Conservation (phyloP, 1,140 invertebrate species). For the Drosophila orena region DNA sequence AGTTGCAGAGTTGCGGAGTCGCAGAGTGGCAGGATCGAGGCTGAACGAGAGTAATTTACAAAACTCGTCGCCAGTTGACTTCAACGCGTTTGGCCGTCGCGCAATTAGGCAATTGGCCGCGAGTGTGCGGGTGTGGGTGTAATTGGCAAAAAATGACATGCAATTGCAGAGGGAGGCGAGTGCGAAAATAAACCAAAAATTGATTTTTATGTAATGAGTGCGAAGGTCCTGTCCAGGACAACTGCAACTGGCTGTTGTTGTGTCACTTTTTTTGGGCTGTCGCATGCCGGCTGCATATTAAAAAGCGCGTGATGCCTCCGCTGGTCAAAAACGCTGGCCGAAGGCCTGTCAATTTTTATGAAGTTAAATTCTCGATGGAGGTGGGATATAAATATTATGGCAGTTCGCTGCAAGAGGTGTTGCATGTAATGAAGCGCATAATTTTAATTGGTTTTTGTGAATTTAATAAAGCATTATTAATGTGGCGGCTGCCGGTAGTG, state of each 20-base stretch:
- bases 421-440: slow-evolving; percentile 69
- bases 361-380: slow-evolving; percentile 66
- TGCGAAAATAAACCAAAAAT: slow-evolving; percentile 80
- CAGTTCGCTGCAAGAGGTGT: slow-evolving; percentile 41
- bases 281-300: slow-evolving; percentile 77
- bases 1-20: not conserved
- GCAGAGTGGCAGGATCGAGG: not conserved
- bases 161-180: slow-evolving; percentile 43
- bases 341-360: slow-evolving; percentile 79
- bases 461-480: slow-evolving; percentile 41
- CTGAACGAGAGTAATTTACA: slow-evolving; percentile 75
- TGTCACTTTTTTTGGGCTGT: slow-evolving; percentile 49
- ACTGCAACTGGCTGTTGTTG: slow-evolving; percentile 30
- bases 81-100: slow-evolving; percentile 73
- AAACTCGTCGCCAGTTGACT: slow-evolving; percentile 74
- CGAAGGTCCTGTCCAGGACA: slow-evolving; percentile 55
- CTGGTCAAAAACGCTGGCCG: slow-evolving; percentile 42
- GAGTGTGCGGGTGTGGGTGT: slow-evolving; percentile 37
- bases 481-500: slow-evolving; percentile 5
- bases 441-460: slow-evolving; percentile 75
- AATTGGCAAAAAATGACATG: slow-evolving; percentile 76
- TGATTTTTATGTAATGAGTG: slow-evolving; percentile 79
- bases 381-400: not conserved
- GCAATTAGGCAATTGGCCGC: slow-evolving; percentile 75
- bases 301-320: slow-evolving; percentile 72